Conservation (phyloP, 2,888 invertebrate genomes). For the Tenthredo livida region DNA sequence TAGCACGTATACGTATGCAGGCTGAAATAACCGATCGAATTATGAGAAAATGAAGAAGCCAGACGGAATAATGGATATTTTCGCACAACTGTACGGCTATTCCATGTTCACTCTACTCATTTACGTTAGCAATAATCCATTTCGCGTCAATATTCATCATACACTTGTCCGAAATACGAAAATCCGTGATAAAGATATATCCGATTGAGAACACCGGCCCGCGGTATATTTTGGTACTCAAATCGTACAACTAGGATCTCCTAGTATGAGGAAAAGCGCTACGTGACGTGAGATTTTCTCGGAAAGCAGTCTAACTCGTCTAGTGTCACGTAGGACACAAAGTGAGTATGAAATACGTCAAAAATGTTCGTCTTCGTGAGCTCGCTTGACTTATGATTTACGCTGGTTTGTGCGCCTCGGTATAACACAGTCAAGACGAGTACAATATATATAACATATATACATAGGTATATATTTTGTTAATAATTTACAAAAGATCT, state of each 20-base stretch:
- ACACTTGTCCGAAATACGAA: not conserved
- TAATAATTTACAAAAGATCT: slow-evolving; percentile 29
- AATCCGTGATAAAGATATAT: not conserved
- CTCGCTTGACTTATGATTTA: slow-evolving; percentile 41
- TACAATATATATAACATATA: not conserved
- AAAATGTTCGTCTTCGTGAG: slow-evolving; percentile 40
- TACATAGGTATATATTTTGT: not conserved
- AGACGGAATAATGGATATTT: not conserved
- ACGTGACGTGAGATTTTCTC: slow-evolving; percentile 37
- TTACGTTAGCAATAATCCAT: not conserved
- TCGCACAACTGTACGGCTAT: not conserved
- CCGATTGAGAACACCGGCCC: not conserved
- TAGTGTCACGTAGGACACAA: slow-evolving; percentile 45
- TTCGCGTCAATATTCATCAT: not conserved
- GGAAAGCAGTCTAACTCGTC: slow-evolving; percentile 24
- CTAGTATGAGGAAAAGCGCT: slow-evolving; percentile 9
- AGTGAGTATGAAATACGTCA: slow-evolving; percentile 51
- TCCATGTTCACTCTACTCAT: not conserved
- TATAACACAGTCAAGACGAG: not conserved
- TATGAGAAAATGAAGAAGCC: not conserved
- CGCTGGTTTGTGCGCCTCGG: not conserved
- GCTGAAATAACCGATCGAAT: not conserved
- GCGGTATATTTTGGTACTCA: not conserved
- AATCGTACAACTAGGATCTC: not conserved
- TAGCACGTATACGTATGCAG: not conserved